A percentile compares a stretch with the other conserved stretches of the same genome.
Conservation (phyloP, 2,888 invertebrate species). For the Biston stratarius region DNA sequence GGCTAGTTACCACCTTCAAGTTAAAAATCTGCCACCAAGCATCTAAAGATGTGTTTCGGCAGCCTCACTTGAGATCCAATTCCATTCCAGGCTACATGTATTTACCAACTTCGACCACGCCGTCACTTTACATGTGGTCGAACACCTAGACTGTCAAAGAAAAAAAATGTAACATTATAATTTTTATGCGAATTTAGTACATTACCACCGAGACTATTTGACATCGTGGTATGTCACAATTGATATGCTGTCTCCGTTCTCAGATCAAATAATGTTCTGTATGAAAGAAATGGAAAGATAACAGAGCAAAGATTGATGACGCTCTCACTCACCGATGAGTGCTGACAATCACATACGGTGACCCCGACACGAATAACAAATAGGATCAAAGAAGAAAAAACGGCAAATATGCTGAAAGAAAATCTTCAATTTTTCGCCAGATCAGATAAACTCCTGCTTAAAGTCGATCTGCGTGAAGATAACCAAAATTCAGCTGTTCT, state of each 20-base stretch:
- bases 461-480: constrained; percentile 29
- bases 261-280: constrained; percentile 17
- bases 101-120: too few relatives aligned
- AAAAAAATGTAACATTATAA: background rate
- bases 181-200: constrained; percentile 15
- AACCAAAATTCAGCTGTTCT: constrained; percentile 16
- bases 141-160: too few relatives aligned
- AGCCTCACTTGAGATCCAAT: too few relatives aligned
- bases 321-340: constrained; percentile 51
- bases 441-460: constrained; percentile 31
- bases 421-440: constrained; percentile 26
- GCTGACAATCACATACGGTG: constrained; percentile 48
- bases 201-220: constrained; percentile 10
- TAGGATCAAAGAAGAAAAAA: constrained; percentile 14
- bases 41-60: too few relatives aligned
- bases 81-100: too few relatives aligned
- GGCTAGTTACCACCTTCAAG: too few relatives aligned
- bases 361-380: constrained; percentile 43
- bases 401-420: constrained; percentile 25
- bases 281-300: constrained; percentile 42
- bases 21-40: too few relatives aligned
- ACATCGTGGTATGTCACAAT: too few relatives aligned
- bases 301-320: constrained; percentile 56
- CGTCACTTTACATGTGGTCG: too few relatives aligned
- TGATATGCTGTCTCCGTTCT: constrained; percentile 25